Base-by-base conservation (phyloP, 2,888 invertebrate species). In the Agonopterix heracliana region DNA sequence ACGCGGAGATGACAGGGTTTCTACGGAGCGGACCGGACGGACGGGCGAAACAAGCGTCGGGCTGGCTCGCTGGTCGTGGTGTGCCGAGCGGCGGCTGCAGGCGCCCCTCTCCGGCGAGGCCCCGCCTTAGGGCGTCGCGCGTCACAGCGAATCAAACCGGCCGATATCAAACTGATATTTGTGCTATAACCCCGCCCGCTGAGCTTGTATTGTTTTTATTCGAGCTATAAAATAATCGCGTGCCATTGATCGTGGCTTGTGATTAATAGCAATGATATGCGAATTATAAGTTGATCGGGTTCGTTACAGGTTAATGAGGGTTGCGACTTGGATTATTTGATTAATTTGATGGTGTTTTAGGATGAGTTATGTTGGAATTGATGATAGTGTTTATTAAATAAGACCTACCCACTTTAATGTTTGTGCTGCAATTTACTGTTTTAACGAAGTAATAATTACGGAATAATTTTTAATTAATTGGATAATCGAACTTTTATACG, bases 161-260 rank as follows among this genome's bases (percentile, higher is more conserved):
- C 68, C 78, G 77, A 78, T 86, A 87, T 86, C 84, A 88, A 86
- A 86, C 75, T 82, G 81, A 87, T 88, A 85, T 82, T 82, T 74
- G 70, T 71, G 73, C 71, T 69, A 73, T 74, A 76, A 79, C 84
- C 77, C 84, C 85, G 82, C 82, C 85, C 79, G 80, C 74, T 63
- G 48, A 68, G 63, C 68, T 78, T 80, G 78, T 79, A 84, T 82
- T 82, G 81, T 81, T 86, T 86, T 85, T 87, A 86, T 86, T 83
- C 81, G 65, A 72, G 72, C 73, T 79, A 86, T 87, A 83, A 85
- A 85, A 82, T 81, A 78, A 83, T 83, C 66, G 74, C 66, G 59
- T 63, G 65, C 66, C 69, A 66, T 69, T 68, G 71, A 74, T 73
- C 71, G 71, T 52, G 67, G 63, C 57, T 59, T 60, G 66, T 73